These are phyloP conservation scores for Chamaetylas fuelleborni DNA, from an alignment of 2,113 vertebrate genomes.

Conservation along the genomic window DNA sequence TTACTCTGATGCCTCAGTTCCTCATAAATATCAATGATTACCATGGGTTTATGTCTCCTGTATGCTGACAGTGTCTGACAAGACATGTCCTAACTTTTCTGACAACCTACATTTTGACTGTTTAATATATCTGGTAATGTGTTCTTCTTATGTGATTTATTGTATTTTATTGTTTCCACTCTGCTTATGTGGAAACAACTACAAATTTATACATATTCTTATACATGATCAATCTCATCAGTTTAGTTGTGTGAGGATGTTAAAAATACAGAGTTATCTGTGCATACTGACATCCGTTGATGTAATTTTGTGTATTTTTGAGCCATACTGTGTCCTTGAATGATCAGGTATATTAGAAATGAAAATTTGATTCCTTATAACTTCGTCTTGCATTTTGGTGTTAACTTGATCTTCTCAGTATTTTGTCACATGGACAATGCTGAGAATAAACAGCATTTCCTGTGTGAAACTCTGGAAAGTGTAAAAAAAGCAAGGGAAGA, in stretches of 20 bases:
- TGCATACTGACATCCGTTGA: neutral
- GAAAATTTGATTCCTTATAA: neutral
- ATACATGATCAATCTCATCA: neutral
- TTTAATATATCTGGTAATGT: neutral
- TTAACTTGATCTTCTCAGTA: neutral
- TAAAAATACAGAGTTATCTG: neutral
- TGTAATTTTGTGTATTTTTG: neutral
- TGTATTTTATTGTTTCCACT: neutral
- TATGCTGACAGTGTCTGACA: neutral
- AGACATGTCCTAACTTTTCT: neutral
- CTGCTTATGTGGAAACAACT: neutral
- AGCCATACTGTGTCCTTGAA: neutral
- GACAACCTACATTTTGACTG: neutral
- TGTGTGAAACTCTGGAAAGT: neutral
- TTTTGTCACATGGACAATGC: neutral
- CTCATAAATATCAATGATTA: neutral
- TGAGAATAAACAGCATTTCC: neutral
- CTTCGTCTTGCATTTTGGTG: neutral
- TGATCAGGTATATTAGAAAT: neutral
- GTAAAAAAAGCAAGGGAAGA: neutral
- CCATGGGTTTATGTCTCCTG: neutral
- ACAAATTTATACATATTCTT: neutral
- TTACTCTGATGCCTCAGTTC: neutral
- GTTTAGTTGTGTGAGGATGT: neutral
- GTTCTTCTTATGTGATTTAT: neutral